phyloP scores from a whole-genome alignment of 1,140 invertebrate genomes.

The Lepeophtheirus salmonis region DNA sequence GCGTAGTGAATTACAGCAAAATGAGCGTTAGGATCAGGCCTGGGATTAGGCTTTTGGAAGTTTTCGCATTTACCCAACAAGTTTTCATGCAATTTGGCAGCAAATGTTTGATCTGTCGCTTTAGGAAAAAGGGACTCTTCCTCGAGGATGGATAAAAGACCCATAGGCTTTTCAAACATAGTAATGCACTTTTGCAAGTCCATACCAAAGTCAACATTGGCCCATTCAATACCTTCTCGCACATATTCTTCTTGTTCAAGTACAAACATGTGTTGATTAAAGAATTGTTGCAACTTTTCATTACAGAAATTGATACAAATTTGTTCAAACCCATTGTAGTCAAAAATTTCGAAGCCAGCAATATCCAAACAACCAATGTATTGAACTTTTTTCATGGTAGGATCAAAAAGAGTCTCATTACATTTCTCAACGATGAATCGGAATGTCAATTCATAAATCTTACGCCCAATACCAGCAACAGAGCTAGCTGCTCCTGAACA shows the following conservation, averaged over 20 bases:
- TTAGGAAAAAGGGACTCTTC: conserved; percentile 99
- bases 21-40: conserved; percentile 81
- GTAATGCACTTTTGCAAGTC: conserved; percentile 96
- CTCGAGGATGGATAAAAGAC: conserved; percentile 98
- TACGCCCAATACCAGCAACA: conserved; percentile 38
- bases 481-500: conserved; percentile 34
- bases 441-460: conserved; percentile 37
- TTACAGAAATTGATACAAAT: conserved; percentile 99
- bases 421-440: conserved; percentile 35
- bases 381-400: conserved; percentile 32
- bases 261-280: conserved; percentile 99
- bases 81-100: conserved; percentile 92
- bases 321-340: conserved; percentile 82
- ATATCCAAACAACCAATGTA: conserved; percentile 45
- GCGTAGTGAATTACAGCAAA: conserved; percentile 98
- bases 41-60: conserved; percentile 73
- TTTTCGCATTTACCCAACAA: conserved; percentile 95
- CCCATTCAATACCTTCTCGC: conserved; percentile 92
- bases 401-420: conserved; percentile 39
- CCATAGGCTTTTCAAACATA: conserved; percentile 98
- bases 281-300: conserved; percentile 98
- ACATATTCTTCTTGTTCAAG: conserved; percentile 99
- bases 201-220: conserved; percentile 99
- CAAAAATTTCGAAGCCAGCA: conserved; percentile 93
- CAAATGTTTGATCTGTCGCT: conserved; percentile 92